Base-by-base conservation (phyloP, 2,888 invertebrate genomes). In the Drosophila affinis region DNA sequence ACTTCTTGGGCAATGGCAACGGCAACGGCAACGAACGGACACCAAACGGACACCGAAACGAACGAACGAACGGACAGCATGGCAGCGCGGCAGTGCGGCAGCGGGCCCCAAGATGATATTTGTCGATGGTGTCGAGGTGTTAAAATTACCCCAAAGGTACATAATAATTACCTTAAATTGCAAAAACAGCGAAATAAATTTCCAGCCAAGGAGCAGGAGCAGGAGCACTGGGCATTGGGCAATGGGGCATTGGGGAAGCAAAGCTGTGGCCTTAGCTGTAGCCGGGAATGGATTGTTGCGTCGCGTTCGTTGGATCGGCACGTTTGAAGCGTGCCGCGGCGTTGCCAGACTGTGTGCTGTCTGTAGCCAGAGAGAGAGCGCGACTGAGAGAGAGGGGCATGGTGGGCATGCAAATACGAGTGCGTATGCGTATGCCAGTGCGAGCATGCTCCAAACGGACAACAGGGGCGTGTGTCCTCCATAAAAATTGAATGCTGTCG, bases 141-240 rank as follows among this genome's bases (percentile, higher is more conserved):
- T 91, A 91, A 91, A 91, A 91, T 91, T 91, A 91, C 91, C 91
- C 91, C 90, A 89, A 88, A 90, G 91, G 89, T 89, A 90, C 91
- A 91, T 91, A 91, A 91, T 91, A 91, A 91, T 91, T 91, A 91
- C 91, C 91, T 88, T 90, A 91, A 90, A 90, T 90, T 91, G 91
- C 90, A 86, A 88, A 90, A 90, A 90, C 90, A 90, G 86, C 85
- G 88, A 90, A 90, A 90, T 90, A 90, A 90, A 90, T 90, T 90
- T 88, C 70, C 82, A 82, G 74, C 65, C 45, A 57, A 47, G 17
- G 29, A 27, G 21, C 18, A 27, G 44, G 24, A 39, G 12, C n/a
- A 17, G 55, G 21, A 21, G 9, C 27, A 55, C 45, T n/a, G 48
- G 54, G 29, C 47, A 21, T 17, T 12, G 44, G 9, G 24, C 17